Evolutionary conservation across 1,140 invertebrate genomes (phyloP), one percentile per base, ranked within the genome.

Genomic region (Fopius arisanus): DNA sequence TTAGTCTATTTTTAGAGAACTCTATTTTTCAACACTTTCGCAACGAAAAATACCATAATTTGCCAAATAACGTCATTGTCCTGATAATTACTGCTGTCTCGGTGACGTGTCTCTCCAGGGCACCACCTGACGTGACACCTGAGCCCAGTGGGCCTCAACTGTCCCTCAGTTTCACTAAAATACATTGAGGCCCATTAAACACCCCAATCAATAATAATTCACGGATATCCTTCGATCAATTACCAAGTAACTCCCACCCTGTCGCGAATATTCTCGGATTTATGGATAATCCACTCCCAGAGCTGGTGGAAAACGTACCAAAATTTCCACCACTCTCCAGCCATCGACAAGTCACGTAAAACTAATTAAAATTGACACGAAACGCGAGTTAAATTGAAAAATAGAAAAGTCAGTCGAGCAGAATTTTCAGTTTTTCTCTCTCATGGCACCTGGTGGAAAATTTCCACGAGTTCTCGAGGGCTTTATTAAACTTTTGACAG

Each of bases 201-300:
- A 23, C 54, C 23, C 54, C 54, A 19, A 28, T 10, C 4, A 28
- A 26, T 26, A 59, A 59, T 3, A 19, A 48, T 48, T n/a, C 43
- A 1, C 43, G 1, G 4, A 14, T 16, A 2, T 48, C 63, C 16
- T 12, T 66, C 16, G 63, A 16, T 4, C 1, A 51, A 31, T 19
- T 54, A 41, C 9, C 43, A 54, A 23, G 65, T 67, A 19, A 10
- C 21, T 54, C 33, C 43, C 9, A 37, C 31, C 54, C 41, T 67
- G 14, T 31, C 29, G 19, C 63, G 43, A 40, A 74, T 16, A 41
- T 63, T 16, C 10, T 31, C 68, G 9, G 33, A 54, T 59, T 10
- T 41, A 16, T 54, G 14, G 6, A 71, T 23, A 14, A 76, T 68
- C 71, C 71, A 76, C 21, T 74, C 29, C 71, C 75, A 76, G 19